These are phyloP conservation scores for Whitmania pigra DNA, from an alignment of 1,140 invertebrate genomes.

Conservation along the genomic window DNA sequence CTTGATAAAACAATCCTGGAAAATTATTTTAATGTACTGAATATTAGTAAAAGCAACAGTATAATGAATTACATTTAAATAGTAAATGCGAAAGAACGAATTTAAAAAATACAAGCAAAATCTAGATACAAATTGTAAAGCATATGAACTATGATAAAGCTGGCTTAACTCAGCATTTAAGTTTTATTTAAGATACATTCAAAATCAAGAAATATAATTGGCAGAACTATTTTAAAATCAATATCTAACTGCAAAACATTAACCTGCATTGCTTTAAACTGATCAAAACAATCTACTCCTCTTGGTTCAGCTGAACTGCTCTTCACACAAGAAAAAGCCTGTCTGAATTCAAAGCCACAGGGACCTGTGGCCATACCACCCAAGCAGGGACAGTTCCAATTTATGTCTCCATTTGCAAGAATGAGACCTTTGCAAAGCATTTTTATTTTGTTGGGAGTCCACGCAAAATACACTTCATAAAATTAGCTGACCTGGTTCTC, in stretches of 20 bases:
- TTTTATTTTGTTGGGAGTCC: background rate
- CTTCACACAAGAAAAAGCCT: conserved; percentile 89
- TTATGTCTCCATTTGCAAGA: conserved; percentile 74
- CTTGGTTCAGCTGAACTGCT: conserved; percentile 63
- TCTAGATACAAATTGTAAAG: too few species aligned
- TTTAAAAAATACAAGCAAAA: too few species aligned
- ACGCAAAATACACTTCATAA: conserved; percentile 10
- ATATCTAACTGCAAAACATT: background rate
- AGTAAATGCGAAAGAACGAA: background rate
- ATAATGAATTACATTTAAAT: background rate
- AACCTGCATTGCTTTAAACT: conserved; percentile 72
- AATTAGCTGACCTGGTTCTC: conserved; percentile 29
- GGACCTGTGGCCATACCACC: conserved; percentile 89
- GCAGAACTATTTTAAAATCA: too few species aligned
- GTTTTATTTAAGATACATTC: too few species aligned
- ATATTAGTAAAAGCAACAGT: background rate
- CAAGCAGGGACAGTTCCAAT: conserved; percentile 91
- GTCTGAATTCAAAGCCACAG: conserved; percentile 77
- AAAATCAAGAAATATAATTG: too few species aligned
- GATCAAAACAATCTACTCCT: conserved; percentile 71
- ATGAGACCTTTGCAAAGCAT: conserved; percentile 56
- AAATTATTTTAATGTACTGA: background rate
- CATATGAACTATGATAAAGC: too few species aligned
- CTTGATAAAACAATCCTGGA: conserved; percentile 63
- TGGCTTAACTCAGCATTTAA: too few species aligned